These are phyloP conservation scores for Paguma larvata DNA, from an alignment of 2,797 vertebrate genomes.

Conservation along the genomic window DNA sequence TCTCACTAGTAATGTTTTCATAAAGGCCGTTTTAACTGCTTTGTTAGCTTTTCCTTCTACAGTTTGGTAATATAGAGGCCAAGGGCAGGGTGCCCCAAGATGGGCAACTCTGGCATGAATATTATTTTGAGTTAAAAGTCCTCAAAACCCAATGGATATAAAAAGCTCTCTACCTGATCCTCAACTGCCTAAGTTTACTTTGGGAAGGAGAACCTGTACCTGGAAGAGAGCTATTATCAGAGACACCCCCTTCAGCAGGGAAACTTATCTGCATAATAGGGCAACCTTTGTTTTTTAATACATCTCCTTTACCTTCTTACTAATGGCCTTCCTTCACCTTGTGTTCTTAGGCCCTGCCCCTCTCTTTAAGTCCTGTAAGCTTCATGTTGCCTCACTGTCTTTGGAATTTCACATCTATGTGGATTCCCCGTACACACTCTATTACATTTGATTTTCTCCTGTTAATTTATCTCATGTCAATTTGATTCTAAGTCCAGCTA, in stretches of 20 bases:
- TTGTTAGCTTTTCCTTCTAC: not conserved
- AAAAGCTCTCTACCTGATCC: not conserved
- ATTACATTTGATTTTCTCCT: not conserved
- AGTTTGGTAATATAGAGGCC: not conserved
- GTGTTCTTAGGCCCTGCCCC: not conserved
- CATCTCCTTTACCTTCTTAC: not conserved
- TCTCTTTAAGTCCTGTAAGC: not conserved
- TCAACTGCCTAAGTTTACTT: not conserved
- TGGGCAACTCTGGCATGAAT: not conserved
- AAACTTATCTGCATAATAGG: not conserved
- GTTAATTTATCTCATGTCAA: not conserved
- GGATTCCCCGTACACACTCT: not conserved
- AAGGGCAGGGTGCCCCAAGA: not conserved
- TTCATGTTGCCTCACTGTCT: not conserved
- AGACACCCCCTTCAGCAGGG: not conserved
- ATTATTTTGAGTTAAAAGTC: not conserved
- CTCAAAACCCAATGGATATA: not conserved
- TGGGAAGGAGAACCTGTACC: not conserved
- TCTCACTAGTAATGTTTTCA: not conserved
- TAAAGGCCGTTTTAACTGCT: not conserved
- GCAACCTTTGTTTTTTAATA: not conserved
- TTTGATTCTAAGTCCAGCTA: not conserved
- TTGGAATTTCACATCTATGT: not conserved
- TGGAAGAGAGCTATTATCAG: not conserved
- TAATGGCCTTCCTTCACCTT: not conserved